Conservation (phyloP, 2,113 vertebrate species). For the Anguilla rostrata region DNA sequence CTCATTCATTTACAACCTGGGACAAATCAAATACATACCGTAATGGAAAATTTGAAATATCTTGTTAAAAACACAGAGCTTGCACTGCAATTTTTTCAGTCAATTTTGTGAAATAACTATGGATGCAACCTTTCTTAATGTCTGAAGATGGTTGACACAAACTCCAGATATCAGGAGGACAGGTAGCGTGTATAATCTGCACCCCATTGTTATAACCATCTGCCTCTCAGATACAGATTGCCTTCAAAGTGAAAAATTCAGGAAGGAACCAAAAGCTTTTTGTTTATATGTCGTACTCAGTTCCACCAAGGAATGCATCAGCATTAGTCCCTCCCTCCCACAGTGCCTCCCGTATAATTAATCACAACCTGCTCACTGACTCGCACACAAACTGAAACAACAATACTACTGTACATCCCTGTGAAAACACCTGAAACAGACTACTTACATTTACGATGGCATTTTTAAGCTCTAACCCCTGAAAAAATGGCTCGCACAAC, state of each 20-base stretch:
- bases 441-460: not conserved
- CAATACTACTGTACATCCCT: not conserved
- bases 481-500: not conserved
- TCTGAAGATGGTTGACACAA: constrained; percentile 52
- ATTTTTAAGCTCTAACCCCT: not conserved
- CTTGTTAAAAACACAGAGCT: not conserved
- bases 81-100: not conserved
- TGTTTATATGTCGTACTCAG: constrained; percentile 6
- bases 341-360: not conserved
- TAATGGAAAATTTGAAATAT: not conserved
- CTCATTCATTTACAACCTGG: not conserved
- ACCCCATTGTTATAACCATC: constrained; percentile 66
- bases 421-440: not conserved
- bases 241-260: constrained; percentile 32
- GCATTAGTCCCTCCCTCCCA: not conserved
- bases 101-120: not conserved
- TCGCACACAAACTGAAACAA: not conserved
- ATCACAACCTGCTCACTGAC: not conserved
- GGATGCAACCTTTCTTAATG: constrained; percentile 52
- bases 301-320: not conserved
- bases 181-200: constrained; percentile 55
- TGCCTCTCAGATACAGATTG: constrained; percentile 64
- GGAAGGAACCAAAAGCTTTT: constrained; percentile 40
- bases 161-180: constrained; percentile 38
- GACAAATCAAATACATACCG: too few species aligned